A percentile compares a stretch with the other conserved stretches of the same genome.
Conservation (phyloP, 2,797 vertebrate genomes). For the Todus mexicanus region DNA sequence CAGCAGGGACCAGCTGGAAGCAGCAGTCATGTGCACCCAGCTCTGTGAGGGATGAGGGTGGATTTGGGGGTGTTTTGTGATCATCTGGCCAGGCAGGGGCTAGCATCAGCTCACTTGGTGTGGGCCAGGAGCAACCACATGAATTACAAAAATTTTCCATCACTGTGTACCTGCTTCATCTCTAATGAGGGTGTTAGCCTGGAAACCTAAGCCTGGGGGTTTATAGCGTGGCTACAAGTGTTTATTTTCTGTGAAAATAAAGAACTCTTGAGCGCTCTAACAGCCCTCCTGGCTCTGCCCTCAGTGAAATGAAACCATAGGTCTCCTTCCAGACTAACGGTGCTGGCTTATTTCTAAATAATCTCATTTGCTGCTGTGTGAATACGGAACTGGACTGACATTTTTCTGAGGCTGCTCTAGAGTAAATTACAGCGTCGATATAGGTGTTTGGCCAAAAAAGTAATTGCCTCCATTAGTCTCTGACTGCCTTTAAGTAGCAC, state of each 20-base stretch:
- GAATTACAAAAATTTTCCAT: not conserved
- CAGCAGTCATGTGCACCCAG: not conserved
- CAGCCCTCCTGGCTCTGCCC: constrained; percentile 23
- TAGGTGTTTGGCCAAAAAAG: constrained; percentile 53
- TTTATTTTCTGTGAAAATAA: constrained; percentile 62
- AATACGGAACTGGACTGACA: not conserved
- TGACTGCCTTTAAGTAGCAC: constrained; percentile 63
- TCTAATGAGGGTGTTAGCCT: not conserved
- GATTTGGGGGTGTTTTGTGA: not conserved
- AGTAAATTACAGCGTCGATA: not conserved
- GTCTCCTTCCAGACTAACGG: not conserved
- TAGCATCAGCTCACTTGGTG: accelerated
- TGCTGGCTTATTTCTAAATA: constrained; percentile 24
- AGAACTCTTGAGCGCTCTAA: not conserved
- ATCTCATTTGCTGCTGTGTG: not conserved
- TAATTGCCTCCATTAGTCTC: constrained; percentile 39
- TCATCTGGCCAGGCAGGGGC: not conserved
- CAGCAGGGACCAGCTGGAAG: not conserved
- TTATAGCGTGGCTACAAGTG: not conserved
- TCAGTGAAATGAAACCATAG: accelerated
- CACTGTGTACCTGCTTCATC: not conserved
- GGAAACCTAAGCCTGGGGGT: not conserved
- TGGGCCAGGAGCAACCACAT: not conserved
- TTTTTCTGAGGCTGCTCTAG: not conserved
- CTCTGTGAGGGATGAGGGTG: accelerated